Conservation (phyloP, 2,888 invertebrate genomes). For the Idaea straminata region DNA sequence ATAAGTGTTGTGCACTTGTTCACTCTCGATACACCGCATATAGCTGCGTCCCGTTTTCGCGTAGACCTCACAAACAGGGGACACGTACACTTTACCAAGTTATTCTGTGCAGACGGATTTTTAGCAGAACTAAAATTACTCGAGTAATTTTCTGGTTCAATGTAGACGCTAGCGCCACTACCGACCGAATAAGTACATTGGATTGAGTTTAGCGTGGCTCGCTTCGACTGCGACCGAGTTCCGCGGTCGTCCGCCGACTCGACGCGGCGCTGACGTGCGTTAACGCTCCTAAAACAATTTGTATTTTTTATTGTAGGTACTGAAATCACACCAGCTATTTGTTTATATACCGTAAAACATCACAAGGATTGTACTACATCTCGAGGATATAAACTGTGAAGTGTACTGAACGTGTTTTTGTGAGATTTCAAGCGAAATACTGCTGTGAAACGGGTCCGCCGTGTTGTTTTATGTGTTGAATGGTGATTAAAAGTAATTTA, state of each 20-base stretch:
- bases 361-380: slow-evolving; percentile 59
- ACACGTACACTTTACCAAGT: slow-evolving; percentile 43
- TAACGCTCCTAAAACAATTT: slow-evolving; percentile 55
- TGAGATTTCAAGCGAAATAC: slow-evolving; percentile 49
- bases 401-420: slow-evolving; percentile 63
- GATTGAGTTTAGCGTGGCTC: slow-evolving; percentile 45
- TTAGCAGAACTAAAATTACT: not conserved
- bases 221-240: slow-evolving; percentile 52
- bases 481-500: slow-evolving; percentile 78
- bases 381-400: slow-evolving; percentile 55
- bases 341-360: slow-evolving; percentile 69
- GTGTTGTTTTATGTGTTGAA: slow-evolving; percentile 72
- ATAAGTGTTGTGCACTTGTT: slow-evolving; percentile 44
- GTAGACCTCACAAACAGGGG: slow-evolving; percentile 50
- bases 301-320: slow-evolving; percentile 56
- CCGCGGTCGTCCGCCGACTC: slow-evolving; percentile 74
- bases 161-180: not conserved
- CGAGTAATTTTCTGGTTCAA: not conserved
- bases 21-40: slow-evolving; percentile 20
- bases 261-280: slow-evolving; percentile 76
- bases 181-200: not conserved
- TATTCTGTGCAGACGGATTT: not conserved
- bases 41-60: slow-evolving; percentile 48
- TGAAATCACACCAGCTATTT: slow-evolving; percentile 70
- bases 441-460: slow-evolving; percentile 64